A percentile compares a stretch with the other conserved stretches of the same genome.
phyloP scores from a whole-genome alignment of 2,888 invertebrate species.

The Brachyptera putata region DNA sequence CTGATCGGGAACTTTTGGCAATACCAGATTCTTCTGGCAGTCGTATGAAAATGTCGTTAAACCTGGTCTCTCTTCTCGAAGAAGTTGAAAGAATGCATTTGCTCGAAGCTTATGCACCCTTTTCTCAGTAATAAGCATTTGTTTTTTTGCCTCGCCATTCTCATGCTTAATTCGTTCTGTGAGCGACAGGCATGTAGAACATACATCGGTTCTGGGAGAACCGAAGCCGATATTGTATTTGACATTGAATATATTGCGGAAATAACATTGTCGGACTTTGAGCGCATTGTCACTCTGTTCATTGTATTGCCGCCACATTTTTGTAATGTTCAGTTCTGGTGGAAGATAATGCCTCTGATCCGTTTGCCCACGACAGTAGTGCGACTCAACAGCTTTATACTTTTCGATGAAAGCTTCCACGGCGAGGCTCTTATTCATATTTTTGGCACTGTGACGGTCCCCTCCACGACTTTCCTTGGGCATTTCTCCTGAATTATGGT shows the following conservation, averaged over 20 bases:
- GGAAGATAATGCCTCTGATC: constrained; percentile 26
- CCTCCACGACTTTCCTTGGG: background rate
- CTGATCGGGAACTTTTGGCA: constrained; percentile 34
- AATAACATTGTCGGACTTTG: background rate
- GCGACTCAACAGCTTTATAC: background rate
- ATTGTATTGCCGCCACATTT: constrained; percentile 24
- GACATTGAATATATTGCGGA: constrained; percentile 7
- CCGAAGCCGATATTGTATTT: constrained; percentile 8
- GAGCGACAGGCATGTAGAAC: constrained; percentile 28
- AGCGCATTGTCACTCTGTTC: constrained; percentile 15
- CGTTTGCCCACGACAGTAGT: constrained; percentile 27
- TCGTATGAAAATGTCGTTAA: constrained; percentile 12
- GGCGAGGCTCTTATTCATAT: background rate
- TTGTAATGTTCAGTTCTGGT: constrained; percentile 24
- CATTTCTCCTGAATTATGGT: background rate
- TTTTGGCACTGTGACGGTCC: background rate
- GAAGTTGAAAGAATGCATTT: constrained; percentile 6
- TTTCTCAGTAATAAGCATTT: constrained; percentile 1
- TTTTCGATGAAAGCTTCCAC: background rate
- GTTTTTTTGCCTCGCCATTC: constrained; percentile 23
- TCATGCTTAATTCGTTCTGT: constrained; percentile 19
- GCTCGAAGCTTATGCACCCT: constrained; percentile 14
- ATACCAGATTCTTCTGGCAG: constrained; percentile 29
- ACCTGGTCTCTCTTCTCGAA: constrained; percentile 4
- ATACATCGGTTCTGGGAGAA: constrained; percentile 21